Percentiles rank a stretch among this genome's conserved stretches.
phyloP scores from a whole-genome alignment of 2,797 vertebrate genomes.

The Pagetopsis macropterus region DNA sequence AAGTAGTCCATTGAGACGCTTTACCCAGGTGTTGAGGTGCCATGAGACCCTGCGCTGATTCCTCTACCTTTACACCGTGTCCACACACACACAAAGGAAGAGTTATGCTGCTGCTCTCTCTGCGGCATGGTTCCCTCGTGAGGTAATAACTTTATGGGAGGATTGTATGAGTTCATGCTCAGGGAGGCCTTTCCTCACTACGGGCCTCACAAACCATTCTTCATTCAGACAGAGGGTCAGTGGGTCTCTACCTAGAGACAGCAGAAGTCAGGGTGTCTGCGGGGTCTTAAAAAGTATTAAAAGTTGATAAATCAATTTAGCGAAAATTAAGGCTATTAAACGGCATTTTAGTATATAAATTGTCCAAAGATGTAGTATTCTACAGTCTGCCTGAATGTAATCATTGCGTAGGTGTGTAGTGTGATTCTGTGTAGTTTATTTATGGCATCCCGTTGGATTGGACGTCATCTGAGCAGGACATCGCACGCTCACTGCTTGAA shows the following conservation, averaged over 20 bases:
- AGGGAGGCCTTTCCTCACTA: slow-evolving; percentile 61
- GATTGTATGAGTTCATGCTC: slow-evolving; percentile 66
- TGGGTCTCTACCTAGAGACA: slow-evolving; percentile 49
- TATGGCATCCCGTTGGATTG: too few relatives aligned
- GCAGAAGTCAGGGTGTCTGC: not conserved
- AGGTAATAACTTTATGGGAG: slow-evolving; percentile 77
- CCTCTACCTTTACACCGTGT: slow-evolving; percentile 47
- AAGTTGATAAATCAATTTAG: too few relatives aligned
- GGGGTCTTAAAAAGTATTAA: too few relatives aligned
- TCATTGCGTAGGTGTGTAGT: too few relatives aligned
- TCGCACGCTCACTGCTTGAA: too few relatives aligned
- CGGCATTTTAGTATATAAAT: too few relatives aligned
- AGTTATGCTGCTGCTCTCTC: slow-evolving; percentile 57
- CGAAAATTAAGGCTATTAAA: too few relatives aligned
- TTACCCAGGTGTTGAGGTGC: slow-evolving; percentile 69
- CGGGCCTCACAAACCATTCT: slow-evolving; percentile 68
- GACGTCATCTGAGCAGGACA: too few relatives aligned
- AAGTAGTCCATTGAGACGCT: slow-evolving; percentile 50
- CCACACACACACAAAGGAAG: slow-evolving; percentile 55
- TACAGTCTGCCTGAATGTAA: too few relatives aligned
- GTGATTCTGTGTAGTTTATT: too few relatives aligned
- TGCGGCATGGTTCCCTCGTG: slow-evolving; percentile 75
- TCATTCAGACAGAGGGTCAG: slow-evolving; percentile 63
- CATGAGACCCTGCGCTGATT: slow-evolving; percentile 54
- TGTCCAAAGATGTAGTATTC: too few relatives aligned